Percentiles rank a stretch among this genome's conserved stretches.
Evolutionary conservation across 2,888 invertebrate species (phyloP).

Genomic region (Polydrusus pterygomalis): DNA sequence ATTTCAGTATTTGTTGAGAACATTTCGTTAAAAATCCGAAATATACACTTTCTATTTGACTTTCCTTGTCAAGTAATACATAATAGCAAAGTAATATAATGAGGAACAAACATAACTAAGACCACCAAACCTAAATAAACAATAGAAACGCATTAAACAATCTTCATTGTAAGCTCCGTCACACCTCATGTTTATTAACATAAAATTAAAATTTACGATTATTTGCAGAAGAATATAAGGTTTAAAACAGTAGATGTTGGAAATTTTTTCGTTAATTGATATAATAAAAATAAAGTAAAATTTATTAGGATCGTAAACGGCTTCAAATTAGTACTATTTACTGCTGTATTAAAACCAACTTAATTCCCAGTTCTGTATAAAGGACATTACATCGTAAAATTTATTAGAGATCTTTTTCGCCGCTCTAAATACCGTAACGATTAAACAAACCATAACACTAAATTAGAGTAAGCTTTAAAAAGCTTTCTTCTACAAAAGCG

Average conservation of each 20-base stretch:
- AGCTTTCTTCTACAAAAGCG: no score
- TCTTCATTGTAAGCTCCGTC: constrained; percentile 20
- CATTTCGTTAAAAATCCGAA: no score
- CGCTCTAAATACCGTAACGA: constrained; percentile 8
- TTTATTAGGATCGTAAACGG: constrained; percentile 56
- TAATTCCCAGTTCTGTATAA: constrained; percentile 54
- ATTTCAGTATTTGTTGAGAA: no score
- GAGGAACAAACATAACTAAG: constrained; percentile 12
- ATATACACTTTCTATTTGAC: no score
- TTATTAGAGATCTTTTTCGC: constrained; percentile 35
- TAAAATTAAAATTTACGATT: constrained; percentile 31
- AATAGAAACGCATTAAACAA: constrained; percentile 22
- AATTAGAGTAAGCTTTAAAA: no score
- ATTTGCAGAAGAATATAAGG: constrained; percentile 29
- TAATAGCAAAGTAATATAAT: background rate
- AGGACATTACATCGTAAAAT: constrained; percentile 56
- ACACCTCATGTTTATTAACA: constrained; percentile 24
- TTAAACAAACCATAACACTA: no score
- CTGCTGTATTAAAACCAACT: constrained; percentile 57
- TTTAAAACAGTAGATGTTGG: constrained; percentile 47
- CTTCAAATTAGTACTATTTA: constrained; percentile 58
- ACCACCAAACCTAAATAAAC: constrained; percentile 20
- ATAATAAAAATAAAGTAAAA: constrained; percentile 55
- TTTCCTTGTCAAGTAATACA: background rate
- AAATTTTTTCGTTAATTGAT: constrained; percentile 48